Evolutionary conservation across 2,797 vertebrate genomes (phyloP), one percentile per base, ranked within the genome.

Genomic region (Sebastes variabilis): DNA sequence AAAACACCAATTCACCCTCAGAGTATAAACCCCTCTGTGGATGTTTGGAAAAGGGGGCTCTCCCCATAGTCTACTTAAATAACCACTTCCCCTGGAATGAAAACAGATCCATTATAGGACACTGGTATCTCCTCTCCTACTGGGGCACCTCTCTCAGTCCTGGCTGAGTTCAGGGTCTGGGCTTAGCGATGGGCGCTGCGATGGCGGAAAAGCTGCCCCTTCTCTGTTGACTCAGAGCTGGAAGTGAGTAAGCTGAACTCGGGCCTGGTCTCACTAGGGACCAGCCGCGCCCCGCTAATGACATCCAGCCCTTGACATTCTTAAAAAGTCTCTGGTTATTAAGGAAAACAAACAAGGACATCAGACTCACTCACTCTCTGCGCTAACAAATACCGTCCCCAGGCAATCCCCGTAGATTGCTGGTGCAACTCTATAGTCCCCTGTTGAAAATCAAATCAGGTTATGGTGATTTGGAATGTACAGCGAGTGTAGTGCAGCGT

Each of bases 201-300:
- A 89, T 91, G 90, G 87, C 84, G 82, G 90, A 87, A 52, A 93
- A 91, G 86, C 85, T 87, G 72, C 81, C 85, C 87, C 81, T 77
- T 91, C 89, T 89, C 81, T 94, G 92, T 93, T 92, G 91, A 95
- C 92, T 94, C 91, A 93, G 89, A 92, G 89, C 81, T 92, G 86
- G 86, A 92, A 94, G 91, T 94, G 85, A 93, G 92, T 91, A 93
- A 94, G 91, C 90, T 92, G 88, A 95, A 92, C 91, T 94, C 82
- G 69, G 84, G 83, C 87, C 84, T 77, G 64, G 82, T 93, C 92
- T 94, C 92, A 83, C 88, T 49, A 65, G 93, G 91, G 88, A 90
- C 76, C 77, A 60, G 87, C 85, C 89, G 82, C 94, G 81, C 93
- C 95, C 93, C 56, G 78, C 88, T 94, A 95, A 94, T 92, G 89